Evolutionary conservation across 2,113 vertebrate genomes (phyloP), one percentile per base, ranked within the genome.

Genomic region (Amblyopsis rosae): DNA sequence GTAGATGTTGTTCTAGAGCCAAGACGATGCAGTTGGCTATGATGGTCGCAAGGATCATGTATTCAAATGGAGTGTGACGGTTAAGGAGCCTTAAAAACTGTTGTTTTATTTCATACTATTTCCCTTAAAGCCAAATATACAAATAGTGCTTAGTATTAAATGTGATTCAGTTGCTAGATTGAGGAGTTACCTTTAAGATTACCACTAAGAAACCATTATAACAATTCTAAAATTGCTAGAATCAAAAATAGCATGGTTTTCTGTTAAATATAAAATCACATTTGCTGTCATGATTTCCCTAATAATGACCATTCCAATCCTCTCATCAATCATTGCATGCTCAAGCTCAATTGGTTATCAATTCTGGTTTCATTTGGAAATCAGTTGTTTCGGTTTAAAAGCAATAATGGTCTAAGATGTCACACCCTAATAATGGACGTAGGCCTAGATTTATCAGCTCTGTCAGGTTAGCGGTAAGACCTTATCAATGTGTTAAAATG

Each of bases 21-120:
- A 99, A 70, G 70, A 99, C 98, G 55, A 99, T 99, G 84, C 98
- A 99, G 90, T 99, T 99, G 90, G 98, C 98, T 68, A 99, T 99
- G 82, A 99, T 99, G 72, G 98, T 99, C 77, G 97, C 95, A 84
- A 99, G 92, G 90, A 99, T 99, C 96, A 99, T 96, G 87, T 98
- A 99, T 90, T 99, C 98, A 75, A 99, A 99, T 54, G 98, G 98
- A 96, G 98, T 99, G 91, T 11, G 69, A 65, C 58, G 69, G 94
- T 96, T 93, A 96, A 96, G 91, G 94, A 94, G 65, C 56, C 13
- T 1, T 46, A 58, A 60, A n/a, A 73, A 68, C 47, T 41, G 11
- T 19, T 32, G 53, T 13, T 41, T 62, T 68, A 83, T 3, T 65
- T 59, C 16, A 72, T 75, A 80, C 58, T 19, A 41, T 26, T 15